Base-by-base conservation (phyloP, 2,888 invertebrate genomes). In the Cyaniris semiargus region DNA sequence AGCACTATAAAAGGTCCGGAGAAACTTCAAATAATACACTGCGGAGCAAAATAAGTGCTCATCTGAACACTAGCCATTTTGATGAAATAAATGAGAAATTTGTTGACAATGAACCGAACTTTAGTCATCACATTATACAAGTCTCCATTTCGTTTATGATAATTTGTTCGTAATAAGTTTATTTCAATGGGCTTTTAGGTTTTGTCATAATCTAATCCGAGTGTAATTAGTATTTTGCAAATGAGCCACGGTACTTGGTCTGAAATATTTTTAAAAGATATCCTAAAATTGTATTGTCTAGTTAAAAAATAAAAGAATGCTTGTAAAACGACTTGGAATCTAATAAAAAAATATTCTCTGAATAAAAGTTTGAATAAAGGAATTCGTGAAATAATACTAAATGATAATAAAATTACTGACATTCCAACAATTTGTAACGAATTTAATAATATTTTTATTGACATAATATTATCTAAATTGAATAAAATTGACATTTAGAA, bases 101-200 rank as follows among this genome's bases (percentile, higher is more conserved):
- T 23, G 27, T 18, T 66, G 27, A 18, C 6, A 66, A 27, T 66
- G 66, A 31, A 31, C 66, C 1, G 4, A 66, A 66, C 66, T 66
- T 66, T 31, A 15, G 27, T 27, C 66, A 66, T 66, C 66, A 66
- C 27, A 31, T 66, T 31, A 66, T 66, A 31, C 66, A 27, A 66
- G 66, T 66, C 66, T 66, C 66, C 66, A 66, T 66, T 66, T 27
- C 66, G 31, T 27, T 66, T 66, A 66, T 66, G 66, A 66, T 31
- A 66, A 66, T 66, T 66, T 18, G 66, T 66, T 66, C 66, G 66
- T 66, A 31, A 66, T 66, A 66, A 66, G 66, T 66, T 66, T 31
- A 66, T 27, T 66, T 66, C 66, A 66, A 31, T 31, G 66, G 66
- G 66, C 66, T 66, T 66, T 66, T 66, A 66, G 21, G 15, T 10